These are phyloP conservation scores for Sminthopsis crassicaudata DNA, from an alignment of 2,113 vertebrate species.

Conservation along the genomic window DNA sequence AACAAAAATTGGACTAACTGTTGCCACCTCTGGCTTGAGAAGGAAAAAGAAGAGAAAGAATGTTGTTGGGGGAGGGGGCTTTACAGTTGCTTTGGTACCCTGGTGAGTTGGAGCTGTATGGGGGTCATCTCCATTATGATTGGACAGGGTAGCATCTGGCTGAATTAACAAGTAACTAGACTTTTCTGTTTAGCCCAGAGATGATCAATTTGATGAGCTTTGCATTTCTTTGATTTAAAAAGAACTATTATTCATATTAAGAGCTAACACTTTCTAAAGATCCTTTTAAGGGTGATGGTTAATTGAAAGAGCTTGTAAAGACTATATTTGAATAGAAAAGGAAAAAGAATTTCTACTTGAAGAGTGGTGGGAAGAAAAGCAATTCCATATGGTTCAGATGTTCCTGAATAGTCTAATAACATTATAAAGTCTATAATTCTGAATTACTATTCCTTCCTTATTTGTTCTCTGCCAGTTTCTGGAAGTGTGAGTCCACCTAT, in stretches of 20 bases:
- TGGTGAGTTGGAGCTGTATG: not conserved
- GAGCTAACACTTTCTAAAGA: not conserved
- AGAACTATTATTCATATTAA: not conserved
- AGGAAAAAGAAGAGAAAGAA: not conserved
- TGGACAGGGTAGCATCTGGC: not conserved
- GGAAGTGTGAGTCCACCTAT: not conserved
- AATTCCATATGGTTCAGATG: not conserved
- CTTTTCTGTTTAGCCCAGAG: not conserved
- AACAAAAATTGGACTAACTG: not conserved
- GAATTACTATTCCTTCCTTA: not conserved
- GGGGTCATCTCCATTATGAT: not conserved
- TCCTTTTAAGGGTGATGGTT: not conserved
- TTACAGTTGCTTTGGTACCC: not conserved
- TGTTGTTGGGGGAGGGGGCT: not conserved
- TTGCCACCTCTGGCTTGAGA: not conserved
- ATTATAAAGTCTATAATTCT: not conserved
- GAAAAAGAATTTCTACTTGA: not conserved
- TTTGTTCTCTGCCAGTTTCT: not conserved
- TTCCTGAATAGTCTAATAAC: not conserved
- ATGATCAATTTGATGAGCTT: not conserved
- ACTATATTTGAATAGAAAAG: not conserved
- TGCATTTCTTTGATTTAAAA: not conserved
- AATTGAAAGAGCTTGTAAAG: not conserved
- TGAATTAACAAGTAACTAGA: not conserved
- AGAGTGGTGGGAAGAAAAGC: not conserved